phyloP scores from a whole-genome alignment of 2,888 invertebrate genomes.

The Galerucella calmariensis region DNA sequence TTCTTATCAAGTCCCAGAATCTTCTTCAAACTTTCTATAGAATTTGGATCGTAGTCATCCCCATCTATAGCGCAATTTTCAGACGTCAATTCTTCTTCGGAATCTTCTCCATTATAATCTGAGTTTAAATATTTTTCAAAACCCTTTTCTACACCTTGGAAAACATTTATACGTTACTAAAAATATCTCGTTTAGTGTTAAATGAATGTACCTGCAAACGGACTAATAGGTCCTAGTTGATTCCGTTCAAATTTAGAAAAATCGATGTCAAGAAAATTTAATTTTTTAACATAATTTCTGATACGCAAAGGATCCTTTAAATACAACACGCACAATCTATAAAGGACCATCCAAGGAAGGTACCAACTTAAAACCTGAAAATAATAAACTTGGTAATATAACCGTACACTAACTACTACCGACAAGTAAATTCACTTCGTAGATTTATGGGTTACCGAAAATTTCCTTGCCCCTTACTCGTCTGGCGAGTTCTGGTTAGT shows the following conservation, averaged over 20 bases:
- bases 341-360: constrained; percentile 70
- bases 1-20: constrained; percentile 24
- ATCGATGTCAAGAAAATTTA: constrained; percentile 80
- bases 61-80: constrained; percentile 21
- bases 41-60: constrained; percentile 35
- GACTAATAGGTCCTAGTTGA: constrained; percentile 69
- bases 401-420: no score
- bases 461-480: no score
- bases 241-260: constrained; percentile 69
- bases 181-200: no score
- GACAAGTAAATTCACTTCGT: no score
- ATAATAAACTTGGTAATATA: neutral
- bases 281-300: constrained; percentile 74
- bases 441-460: no score
- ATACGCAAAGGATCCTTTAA: constrained; percentile 70
- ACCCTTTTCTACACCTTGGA: constrained; percentile 53
- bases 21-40: constrained; percentile 32
- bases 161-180: neutral
- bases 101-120: constrained; percentile 48
- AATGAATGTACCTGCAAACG: constrained; percentile 49
- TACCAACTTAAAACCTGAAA: constrained; percentile 73
- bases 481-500: no score
- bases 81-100: neutral
- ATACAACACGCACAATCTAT: constrained; percentile 68
- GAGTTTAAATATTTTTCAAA: constrained; percentile 55